A percentile compares a stretch with the other conserved stretches of the same genome.
These are phyloP conservation scores for Forbesichthys agassizii DNA, from an alignment of 2,113 vertebrate genomes.

Conservation along the genomic window DNA sequence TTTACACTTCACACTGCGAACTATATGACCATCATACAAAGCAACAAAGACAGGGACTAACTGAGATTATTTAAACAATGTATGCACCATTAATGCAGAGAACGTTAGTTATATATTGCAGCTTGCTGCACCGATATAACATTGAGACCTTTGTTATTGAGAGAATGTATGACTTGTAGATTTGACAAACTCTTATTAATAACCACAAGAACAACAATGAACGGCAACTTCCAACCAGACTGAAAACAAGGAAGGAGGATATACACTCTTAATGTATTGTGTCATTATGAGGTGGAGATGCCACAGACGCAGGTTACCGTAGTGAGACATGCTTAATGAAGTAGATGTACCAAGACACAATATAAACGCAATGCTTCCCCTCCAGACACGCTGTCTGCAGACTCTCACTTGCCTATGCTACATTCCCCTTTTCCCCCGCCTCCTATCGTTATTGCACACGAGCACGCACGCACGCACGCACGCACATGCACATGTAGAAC, in stretches of 20 bases:
- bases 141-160: no score
- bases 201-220: no score
- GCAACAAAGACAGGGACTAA: no score
- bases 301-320: conserved; percentile 8
- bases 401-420: conserved; percentile 48
- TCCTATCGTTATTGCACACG: conserved; percentile 41
- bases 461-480: conserved; percentile 15
- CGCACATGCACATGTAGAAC: conserved; percentile 24
- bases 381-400: conserved; percentile 49
- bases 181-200: no score
- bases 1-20: no score
- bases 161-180: no score
- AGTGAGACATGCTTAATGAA: conserved; percentile 29
- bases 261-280: conserved; percentile 28
- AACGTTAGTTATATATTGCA: background rate
- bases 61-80: no score
- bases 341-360: conserved; percentile 40
- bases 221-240: conserved; percentile 15
- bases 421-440: conserved; percentile 52
- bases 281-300: conserved; percentile 28
- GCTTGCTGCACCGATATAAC: background rate
- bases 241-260: background rate
- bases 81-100: background rate
- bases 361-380: conserved; percentile 14
- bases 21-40: no score